These are phyloP conservation scores for Clitarchus hookeri DNA, from an alignment of 2,888 invertebrate species.

Conservation along the genomic window DNA sequence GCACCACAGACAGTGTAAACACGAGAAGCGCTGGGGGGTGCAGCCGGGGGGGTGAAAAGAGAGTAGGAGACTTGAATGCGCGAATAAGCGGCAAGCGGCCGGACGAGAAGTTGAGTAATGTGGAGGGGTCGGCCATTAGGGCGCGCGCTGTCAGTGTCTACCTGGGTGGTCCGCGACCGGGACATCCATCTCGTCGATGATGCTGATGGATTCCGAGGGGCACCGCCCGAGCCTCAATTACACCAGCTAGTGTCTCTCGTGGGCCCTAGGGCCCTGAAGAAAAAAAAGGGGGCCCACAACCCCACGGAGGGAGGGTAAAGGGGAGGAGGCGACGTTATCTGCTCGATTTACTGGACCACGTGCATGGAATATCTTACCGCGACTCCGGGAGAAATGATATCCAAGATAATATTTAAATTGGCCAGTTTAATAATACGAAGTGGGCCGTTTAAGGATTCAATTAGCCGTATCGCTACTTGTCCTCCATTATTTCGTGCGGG, in stretches of 20 bases:
- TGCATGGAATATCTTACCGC: not conserved
- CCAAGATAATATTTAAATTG: constrained; percentile 2
- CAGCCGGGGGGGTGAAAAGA: too few relatives aligned
- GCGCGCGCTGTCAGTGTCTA: not conserved
- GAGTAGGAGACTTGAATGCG: not conserved
- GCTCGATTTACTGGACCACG: not conserved
- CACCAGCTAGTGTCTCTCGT: not conserved
- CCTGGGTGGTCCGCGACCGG: not conserved
- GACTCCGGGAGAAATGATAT: not conserved
- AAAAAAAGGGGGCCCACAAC: not conserved
- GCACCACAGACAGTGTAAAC: not conserved
- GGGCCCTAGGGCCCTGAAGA: not conserved
- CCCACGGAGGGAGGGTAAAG: not conserved
- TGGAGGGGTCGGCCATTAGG: not conserved
- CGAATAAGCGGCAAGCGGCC: not conserved
- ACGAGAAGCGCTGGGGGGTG: not conserved
- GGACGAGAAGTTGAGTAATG: not conserved
- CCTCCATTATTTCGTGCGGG: not conserved
- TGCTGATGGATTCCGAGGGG: not conserved
- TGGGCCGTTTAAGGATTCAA: constrained; percentile 4
- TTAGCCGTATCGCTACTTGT: not conserved
- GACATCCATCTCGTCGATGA: not conserved
- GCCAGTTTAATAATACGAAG: not conserved
- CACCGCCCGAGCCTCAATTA: not conserved
- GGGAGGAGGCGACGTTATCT: not conserved